phyloP scores from a whole-genome alignment of 2,797 vertebrate species.

The Phrynocephalus forsythii region DNA sequence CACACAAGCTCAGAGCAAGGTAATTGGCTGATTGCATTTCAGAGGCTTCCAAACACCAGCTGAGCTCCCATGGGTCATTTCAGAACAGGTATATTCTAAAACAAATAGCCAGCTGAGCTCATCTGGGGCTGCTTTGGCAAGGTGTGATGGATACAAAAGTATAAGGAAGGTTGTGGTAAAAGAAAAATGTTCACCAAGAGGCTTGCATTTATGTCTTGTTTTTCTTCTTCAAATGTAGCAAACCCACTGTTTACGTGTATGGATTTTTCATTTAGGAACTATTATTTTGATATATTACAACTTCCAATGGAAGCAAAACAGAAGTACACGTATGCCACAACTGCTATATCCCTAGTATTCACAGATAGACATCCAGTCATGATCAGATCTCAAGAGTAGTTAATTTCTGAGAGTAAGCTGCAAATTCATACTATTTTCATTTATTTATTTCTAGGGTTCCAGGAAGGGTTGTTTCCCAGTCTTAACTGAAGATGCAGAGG shows the following conservation, averaged over 20 bases:
- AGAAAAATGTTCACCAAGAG: neutral
- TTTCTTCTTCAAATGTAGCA: neutral
- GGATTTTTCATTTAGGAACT: neutral
- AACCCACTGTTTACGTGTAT: neutral
- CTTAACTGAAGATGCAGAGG: too few relatives aligned
- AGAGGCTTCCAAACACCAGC: too few relatives aligned
- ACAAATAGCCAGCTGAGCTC: too few relatives aligned
- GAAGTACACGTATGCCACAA: neutral
- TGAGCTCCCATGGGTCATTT: too few relatives aligned
- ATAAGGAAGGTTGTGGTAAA: neutral
- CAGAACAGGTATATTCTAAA: too few relatives aligned
- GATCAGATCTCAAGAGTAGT: neutral
- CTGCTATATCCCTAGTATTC: neutral
- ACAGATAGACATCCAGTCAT: neutral
- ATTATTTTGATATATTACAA: neutral
- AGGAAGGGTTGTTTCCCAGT: too few relatives aligned
- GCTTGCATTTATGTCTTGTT: neutral
- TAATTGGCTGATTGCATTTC: too few relatives aligned
- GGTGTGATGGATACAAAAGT: neutral
- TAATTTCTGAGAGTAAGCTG: neutral
- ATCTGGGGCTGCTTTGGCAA: too few relatives aligned
- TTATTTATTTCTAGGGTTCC: neutral
- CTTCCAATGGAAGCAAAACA: neutral
- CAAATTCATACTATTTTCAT: conserved; percentile 1
- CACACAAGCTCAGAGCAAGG: too few relatives aligned